Base-by-base conservation (phyloP, 2,113 vertebrate species). In the Pandion haliaetus region DNA sequence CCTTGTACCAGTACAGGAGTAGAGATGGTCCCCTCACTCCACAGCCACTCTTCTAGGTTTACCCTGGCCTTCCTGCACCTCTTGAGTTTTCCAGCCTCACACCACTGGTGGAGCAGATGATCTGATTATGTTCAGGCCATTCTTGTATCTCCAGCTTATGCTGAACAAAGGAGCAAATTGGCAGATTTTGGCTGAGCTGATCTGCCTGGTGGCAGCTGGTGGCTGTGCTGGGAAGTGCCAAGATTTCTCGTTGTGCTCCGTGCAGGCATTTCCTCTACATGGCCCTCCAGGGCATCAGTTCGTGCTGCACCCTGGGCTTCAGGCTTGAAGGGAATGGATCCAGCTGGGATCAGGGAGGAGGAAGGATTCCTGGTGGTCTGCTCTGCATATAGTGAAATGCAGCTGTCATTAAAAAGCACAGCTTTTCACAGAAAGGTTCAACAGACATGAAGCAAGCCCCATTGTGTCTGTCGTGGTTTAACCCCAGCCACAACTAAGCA, bases 1-100 rank as follows among this genome's bases (percentile, higher is more conserved):
- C 17, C 18, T 67, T 49, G 26, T 47, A 34, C n/a, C 2, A 0
- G 15, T 34, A 44, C 0, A 0, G 59, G 21, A 55, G 42, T 9
- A 26, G 50, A 58, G 31, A 24, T 38, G 24, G 26, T 44, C 14
- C 14, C 19, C 34, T 57, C 9, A 2, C 24, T 62, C n/a, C 47
- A 45, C 14, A 58, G 40, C 31, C 34, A 29, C 7, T 28, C 36
- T n/a, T 67, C 18, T 17, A 50, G 21, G 7, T 62, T 70, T 86
- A 45, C 25, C 29, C 32, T 7, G 8, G 42, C 17, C 16, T 82
- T 73, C n/a, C 32, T 36, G 28, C 18, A 49, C 45, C 0, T 1
- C 50, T 42, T 31, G 12, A 18, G 7, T 65, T 95, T 80, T 84
- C 62, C 67, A 87, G 40, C 28, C 44, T n/a, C 17, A 23, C 52